Conservation (phyloP, 64 coral and sea anemone species). For the Orbicella faveolata region DNA sequence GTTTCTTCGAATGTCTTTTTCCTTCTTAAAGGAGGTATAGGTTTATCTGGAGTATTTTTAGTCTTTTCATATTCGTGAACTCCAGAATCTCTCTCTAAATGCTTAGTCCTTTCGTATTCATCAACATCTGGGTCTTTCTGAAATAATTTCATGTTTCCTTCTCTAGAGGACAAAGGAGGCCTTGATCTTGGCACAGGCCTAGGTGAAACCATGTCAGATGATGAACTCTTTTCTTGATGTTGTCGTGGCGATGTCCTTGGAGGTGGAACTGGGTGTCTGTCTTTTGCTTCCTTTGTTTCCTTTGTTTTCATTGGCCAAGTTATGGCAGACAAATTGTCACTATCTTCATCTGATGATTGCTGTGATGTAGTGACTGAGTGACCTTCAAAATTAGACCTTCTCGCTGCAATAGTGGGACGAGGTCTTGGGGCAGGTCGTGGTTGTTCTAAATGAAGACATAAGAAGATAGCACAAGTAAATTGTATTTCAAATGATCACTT, state of each 20-base stretch:
- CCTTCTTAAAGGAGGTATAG: neutral
- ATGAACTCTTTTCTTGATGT: neutral
- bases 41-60: neutral
- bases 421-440: neutral
- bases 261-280: neutral
- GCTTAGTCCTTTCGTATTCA: neutral
- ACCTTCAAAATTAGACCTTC: conserved; percentile 1
- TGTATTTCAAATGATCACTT: neutral
- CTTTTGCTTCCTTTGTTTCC: neutral
- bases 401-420: conserved; percentile 15
- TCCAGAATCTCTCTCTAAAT: neutral
- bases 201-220: neutral
- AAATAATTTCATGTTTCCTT: conserved; percentile 4
- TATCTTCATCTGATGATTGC: conserved; percentile 26
- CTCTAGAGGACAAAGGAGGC: neutral
- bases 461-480: neutral
- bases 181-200: conserved; percentile 8
- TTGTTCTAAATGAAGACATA: neutral
- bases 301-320: neutral
- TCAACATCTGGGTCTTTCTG: neutral
- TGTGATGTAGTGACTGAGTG: neutral
- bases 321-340: neutral
- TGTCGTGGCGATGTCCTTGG: conserved; percentile 11
- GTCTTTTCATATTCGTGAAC: neutral
- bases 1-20: neutral